These are phyloP conservation scores for Deilephila elpenor DNA, from an alignment of 2,888 invertebrate genomes.

Conservation along the genomic window DNA sequence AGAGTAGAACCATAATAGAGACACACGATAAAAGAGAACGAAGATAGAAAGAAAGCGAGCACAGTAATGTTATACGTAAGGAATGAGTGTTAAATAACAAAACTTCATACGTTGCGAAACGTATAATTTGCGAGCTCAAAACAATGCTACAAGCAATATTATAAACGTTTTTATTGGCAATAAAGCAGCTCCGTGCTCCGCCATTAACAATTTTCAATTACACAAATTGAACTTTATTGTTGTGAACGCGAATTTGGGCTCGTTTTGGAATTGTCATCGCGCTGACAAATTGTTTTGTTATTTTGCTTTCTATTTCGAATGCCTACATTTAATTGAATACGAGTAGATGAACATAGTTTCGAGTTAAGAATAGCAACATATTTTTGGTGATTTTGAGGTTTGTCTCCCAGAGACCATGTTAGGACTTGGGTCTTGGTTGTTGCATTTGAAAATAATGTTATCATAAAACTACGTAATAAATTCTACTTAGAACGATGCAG, in stretches of 20 bases:
- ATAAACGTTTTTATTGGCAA: conserved; percentile 15
- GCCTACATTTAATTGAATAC: too few species aligned
- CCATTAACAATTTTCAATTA: conserved; percentile 20
- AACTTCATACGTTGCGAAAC: background rate
- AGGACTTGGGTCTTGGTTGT: too few species aligned
- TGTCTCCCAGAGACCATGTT: too few species aligned
- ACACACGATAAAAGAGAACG: too few species aligned
- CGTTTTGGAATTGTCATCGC: conserved; percentile 3
- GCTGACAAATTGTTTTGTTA: conserved; percentile 18
- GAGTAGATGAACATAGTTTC: too few species aligned
- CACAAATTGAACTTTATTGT: conserved; percentile 24
- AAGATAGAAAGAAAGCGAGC: too few species aligned
- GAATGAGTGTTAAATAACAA: background rate
- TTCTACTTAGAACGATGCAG: too few species aligned
- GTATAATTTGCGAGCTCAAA: background rate
- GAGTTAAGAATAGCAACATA: too few species aligned
- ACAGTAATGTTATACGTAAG: background rate
- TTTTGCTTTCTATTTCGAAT: background rate
- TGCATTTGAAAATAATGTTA: too few species aligned
- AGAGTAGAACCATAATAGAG: too few species aligned
- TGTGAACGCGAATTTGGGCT: background rate
- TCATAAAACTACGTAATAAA: too few species aligned
- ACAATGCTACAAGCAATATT: conserved; percentile 4
- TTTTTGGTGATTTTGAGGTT: too few species aligned
- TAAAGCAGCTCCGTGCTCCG: conserved; percentile 1